Conservation (phyloP, 2,888 invertebrate species). For the Muscina levida region DNA sequence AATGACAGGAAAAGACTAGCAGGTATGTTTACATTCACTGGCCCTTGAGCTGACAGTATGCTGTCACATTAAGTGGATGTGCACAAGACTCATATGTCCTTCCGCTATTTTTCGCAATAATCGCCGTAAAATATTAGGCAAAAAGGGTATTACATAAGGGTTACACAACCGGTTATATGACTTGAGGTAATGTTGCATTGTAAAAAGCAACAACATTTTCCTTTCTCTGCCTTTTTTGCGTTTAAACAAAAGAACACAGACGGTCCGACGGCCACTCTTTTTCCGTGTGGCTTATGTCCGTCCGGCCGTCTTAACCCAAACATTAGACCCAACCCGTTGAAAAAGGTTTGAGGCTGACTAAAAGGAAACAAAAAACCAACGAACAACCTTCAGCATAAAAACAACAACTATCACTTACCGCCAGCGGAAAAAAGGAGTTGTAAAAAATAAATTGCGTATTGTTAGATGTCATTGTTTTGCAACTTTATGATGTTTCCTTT, state of each 20-base stretch:
- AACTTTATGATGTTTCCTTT: slow-evolving; percentile 51
- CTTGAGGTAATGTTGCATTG: slow-evolving; percentile 50
- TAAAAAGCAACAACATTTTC: slow-evolving; percentile 36
- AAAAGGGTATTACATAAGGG: slow-evolving; percentile 63
- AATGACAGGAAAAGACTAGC: slow-evolving; percentile 8
- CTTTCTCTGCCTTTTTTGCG: too few species aligned
- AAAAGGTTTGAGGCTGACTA: slow-evolving; percentile 22
- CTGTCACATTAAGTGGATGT: slow-evolving; percentile 20
- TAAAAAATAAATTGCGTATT: slow-evolving; percentile 61
- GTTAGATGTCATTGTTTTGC: slow-evolving; percentile 52
- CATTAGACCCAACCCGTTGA: slow-evolving; percentile 38
- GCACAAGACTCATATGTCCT: slow-evolving; percentile 42
- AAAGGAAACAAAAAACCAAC: slow-evolving; percentile 34
- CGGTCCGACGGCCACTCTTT: background rate
- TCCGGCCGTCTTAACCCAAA: slow-evolving; percentile 8
- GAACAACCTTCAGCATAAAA: background rate
- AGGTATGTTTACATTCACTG: slow-evolving; percentile 26
- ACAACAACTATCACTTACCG: background rate
- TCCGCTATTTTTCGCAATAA: slow-evolving; percentile 1
- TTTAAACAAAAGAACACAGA: slow-evolving; percentile 29
- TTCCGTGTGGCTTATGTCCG: slow-evolving; percentile 39
- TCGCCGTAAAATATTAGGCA: slow-evolving; percentile 37
- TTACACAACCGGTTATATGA: slow-evolving; percentile 63
- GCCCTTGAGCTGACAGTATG: slow-evolving; percentile 6
- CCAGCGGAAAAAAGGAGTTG: slow-evolving; percentile 54